These are phyloP conservation scores for Indri indri DNA, from an alignment of 2,113 vertebrate species.

Conservation along the genomic window DNA sequence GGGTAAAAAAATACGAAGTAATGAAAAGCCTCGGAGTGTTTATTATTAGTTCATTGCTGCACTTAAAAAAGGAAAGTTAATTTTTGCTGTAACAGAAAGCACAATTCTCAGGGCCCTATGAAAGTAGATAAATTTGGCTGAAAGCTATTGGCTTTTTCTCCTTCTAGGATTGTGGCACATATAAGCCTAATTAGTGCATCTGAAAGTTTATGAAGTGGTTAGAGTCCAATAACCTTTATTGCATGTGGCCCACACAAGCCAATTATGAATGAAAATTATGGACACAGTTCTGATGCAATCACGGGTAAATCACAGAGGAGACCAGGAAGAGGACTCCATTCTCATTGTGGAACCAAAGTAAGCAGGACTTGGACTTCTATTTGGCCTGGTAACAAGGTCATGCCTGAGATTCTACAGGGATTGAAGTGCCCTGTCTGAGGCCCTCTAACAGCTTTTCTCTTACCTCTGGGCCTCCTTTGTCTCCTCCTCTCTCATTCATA, in stretches of 20 bases:
- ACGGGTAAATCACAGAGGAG: neutral
- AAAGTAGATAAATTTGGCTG: neutral
- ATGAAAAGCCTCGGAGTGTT: neutral
- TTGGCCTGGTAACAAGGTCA: neutral
- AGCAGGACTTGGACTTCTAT: neutral
- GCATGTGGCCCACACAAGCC: neutral
- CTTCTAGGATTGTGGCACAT: neutral
- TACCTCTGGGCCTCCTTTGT: constrained; percentile 52
- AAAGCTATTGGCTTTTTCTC: neutral
- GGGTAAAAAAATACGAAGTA: neutral
- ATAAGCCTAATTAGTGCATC: neutral
- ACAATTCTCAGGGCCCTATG: neutral
- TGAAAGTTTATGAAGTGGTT: constrained; percentile 32
- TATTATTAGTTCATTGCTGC: neutral
- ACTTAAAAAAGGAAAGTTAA: constrained; percentile 13
- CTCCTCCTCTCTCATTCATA: constrained; percentile 58
- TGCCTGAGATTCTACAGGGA: neutral
- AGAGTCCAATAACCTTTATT: neutral
- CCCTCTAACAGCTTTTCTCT: constrained; percentile 32
- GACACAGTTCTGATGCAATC: neutral
- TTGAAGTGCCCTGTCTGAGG: neutral
- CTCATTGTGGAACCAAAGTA: neutral
- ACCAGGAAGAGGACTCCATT: neutral
- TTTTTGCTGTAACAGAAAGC: constrained; percentile 30
- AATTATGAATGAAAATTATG: constrained; percentile 36